Conservation (phyloP, 1,140 invertebrate species). For the Arion vulgaris region DNA sequence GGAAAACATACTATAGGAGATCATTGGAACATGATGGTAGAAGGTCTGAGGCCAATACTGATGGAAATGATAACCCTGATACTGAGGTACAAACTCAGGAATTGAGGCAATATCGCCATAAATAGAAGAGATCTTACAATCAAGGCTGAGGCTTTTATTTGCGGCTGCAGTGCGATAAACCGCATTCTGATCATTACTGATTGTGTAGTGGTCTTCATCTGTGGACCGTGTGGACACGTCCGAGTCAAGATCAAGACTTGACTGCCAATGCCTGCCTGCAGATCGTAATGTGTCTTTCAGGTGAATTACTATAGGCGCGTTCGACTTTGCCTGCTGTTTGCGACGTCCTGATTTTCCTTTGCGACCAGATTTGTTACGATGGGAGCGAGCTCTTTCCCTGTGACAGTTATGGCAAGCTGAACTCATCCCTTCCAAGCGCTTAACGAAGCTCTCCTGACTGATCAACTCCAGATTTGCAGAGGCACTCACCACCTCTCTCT, state of each 20-base stretch:
- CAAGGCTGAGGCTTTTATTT: not conserved
- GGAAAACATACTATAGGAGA: not conserved
- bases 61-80: conserved; percentile 30
- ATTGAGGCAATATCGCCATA: conserved; percentile 41
- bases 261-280: conserved; percentile 52
- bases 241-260: conserved; percentile 49
- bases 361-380: conserved; percentile 49
- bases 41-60: conserved; percentile 6
- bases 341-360: conserved; percentile 48
- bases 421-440: conserved; percentile 55
- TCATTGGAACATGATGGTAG: not conserved
- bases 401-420: conserved; percentile 68
- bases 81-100: conserved; percentile 50
- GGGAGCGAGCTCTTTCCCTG: conserved; percentile 46
- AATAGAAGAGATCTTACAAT: conserved; percentile 8
- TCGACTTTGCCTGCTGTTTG: conserved; percentile 57
- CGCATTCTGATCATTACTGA: not conserved
- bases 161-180: not conserved
- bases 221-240: conserved; percentile 42
- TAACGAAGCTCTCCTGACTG: conserved; percentile 57
- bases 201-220: conserved; percentile 39
- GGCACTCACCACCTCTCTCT: conserved; percentile 59
- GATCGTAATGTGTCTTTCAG: conserved; percentile 64
- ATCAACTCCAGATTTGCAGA: conserved; percentile 59
- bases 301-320: conserved; percentile 67